Conservation (phyloP, 2,113 vertebrate species). For the Myiopsitta monachus region DNA sequence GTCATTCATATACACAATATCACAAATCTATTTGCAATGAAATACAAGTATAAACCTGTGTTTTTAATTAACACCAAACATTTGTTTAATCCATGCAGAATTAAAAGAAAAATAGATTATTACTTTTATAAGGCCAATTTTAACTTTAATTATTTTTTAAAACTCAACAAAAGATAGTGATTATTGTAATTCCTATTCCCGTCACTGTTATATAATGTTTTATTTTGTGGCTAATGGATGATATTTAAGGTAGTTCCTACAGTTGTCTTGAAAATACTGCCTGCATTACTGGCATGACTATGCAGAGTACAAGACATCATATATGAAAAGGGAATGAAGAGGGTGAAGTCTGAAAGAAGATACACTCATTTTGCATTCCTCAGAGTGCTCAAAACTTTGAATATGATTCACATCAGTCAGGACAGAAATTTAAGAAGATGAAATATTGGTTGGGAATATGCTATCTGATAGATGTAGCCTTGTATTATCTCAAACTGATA, state of each 20-base stretch:
- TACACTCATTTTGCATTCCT: background rate
- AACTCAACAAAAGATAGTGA: constrained; percentile 39
- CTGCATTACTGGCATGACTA: background rate
- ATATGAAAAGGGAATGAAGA: background rate
- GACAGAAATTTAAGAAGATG: background rate
- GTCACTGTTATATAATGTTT: constrained; percentile 46
- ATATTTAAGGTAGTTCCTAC: constrained; percentile 12
- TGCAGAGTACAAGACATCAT: background rate
- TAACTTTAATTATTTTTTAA: constrained; percentile 66
- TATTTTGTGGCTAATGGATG: constrained; percentile 41
- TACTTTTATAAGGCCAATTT: constrained; percentile 58
- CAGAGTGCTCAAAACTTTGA: background rate
- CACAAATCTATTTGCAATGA: constrained; percentile 46
- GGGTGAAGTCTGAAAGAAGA: background rate
- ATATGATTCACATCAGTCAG: background rate
- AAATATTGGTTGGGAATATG: background rate
- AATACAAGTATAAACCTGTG: constrained; percentile 17
- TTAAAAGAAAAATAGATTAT: constrained; percentile 59
- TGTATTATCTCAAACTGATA: background rate
- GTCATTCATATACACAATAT: background rate
- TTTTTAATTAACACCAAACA: constrained; percentile 71
- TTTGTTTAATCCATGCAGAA: constrained; percentile 65
- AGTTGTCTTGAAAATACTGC: constrained; percentile 9
- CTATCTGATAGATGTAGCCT: background rate
- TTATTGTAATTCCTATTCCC: constrained; percentile 34